These are phyloP conservation scores for Puntigrus tetrazona DNA, from an alignment of 2,113 vertebrate species.

Conservation along the genomic window DNA sequence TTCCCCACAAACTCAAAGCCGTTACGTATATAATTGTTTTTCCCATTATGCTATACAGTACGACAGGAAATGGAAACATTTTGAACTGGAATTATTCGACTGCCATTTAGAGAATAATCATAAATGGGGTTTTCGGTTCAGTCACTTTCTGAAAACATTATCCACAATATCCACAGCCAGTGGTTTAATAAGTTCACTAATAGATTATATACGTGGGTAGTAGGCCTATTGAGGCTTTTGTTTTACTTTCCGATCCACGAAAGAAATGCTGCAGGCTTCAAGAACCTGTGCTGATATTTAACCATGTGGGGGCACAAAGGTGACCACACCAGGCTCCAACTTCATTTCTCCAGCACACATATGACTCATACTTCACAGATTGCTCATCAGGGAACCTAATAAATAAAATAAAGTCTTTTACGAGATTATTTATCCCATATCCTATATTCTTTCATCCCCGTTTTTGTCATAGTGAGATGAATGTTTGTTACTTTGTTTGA, in stretches of 20 bases:
- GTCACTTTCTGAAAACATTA: not conserved
- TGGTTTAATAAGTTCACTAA: not conserved
- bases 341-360: not conserved
- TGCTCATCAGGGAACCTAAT: not conserved
- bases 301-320: not conserved
- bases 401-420: not conserved
- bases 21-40: not conserved
- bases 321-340: not conserved
- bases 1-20: not conserved
- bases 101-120: not conserved
- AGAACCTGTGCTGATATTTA: not conserved
- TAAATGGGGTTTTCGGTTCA: not conserved
- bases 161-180: not conserved
- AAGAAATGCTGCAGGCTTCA: not conserved
- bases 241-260: constrained; percentile 19
- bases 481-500: not conserved
- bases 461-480: not conserved
- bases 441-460: not conserved
- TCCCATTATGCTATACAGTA: not conserved
- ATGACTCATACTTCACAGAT: constrained; percentile 21
- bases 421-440: not conserved
- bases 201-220: not conserved
- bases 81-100: not conserved
- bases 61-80: not conserved
- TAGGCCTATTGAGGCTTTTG: not conserved